phyloP scores from a whole-genome alignment of 2,113 vertebrate species.

The Onychorhynchus coronatus region DNA sequence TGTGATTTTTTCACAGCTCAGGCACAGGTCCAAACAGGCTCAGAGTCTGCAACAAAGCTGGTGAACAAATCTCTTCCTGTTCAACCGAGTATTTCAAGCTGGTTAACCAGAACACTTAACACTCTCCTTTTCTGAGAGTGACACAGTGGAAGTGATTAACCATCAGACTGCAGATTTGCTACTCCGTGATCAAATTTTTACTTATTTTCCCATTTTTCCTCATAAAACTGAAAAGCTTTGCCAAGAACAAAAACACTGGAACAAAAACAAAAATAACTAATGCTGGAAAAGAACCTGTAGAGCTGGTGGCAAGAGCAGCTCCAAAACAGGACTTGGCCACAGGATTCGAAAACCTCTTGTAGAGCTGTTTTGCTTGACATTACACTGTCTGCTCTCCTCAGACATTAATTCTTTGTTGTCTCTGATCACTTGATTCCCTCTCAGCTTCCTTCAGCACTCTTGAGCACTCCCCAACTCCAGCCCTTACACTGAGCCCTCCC shows the following conservation, averaged over 20 bases:
- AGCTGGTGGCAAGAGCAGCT: background rate
- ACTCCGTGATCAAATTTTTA: background rate
- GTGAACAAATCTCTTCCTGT: background rate
- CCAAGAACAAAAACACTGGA: background rate
- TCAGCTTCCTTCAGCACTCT: background rate
- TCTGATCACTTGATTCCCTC: background rate
- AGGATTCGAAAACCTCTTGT: background rate
- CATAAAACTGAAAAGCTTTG: slow-evolving; percentile 34
- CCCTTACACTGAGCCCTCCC: background rate
- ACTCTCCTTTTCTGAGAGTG: background rate
- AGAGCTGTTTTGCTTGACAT: background rate
- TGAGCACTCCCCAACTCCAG: background rate
- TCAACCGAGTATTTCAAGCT: background rate
- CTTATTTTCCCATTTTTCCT: background rate
- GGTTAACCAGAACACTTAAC: background rate
- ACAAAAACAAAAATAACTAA: background rate
- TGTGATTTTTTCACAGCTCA: background rate
- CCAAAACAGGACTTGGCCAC: background rate
- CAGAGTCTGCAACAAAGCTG: background rate
- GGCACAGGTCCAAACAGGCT: background rate
- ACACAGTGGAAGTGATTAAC: slow-evolving; percentile 24
- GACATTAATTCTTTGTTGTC: background rate
- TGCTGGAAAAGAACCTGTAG: background rate
- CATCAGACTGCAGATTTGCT: slow-evolving; percentile 20
- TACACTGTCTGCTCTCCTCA: background rate